Percentiles rank a stretch among this genome's conserved stretches.
Conservation (phyloP, 2,888 invertebrate genomes). For the Eupeodes latifasciatus region DNA sequence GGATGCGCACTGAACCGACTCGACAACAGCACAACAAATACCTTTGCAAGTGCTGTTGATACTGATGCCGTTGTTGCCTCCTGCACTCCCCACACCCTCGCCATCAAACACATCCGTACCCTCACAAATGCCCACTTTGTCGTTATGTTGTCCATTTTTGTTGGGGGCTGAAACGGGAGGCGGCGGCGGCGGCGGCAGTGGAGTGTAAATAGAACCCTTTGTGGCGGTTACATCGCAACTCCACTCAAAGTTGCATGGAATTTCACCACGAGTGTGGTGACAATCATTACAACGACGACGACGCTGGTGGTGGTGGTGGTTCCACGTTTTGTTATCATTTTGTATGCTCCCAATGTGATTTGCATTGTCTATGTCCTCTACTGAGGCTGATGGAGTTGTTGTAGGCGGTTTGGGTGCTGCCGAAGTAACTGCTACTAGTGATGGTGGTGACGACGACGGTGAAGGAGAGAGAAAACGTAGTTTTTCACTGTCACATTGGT, state of each 20-base stretch:
- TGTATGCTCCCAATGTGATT: constrained; percentile 60
- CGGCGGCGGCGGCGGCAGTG: not conserved
- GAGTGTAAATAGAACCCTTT: constrained; percentile 67
- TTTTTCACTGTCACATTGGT: constrained; percentile 63
- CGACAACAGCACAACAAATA: constrained; percentile 69
- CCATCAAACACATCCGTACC: constrained; percentile 1
- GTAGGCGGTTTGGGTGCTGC: constrained; percentile 45
- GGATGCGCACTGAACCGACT: constrained; percentile 76
- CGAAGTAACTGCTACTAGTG: not conserved
- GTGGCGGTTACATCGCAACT: constrained; percentile 55
- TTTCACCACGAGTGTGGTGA: constrained; percentile 70
- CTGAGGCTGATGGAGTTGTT: constrained; percentile 24
- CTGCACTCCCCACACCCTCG: not conserved
- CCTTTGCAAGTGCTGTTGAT: constrained; percentile 63
- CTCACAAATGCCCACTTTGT: constrained; percentile 14
- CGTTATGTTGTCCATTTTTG: constrained; percentile 12
- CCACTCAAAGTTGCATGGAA: constrained; percentile 62
- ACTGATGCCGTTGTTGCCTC: constrained; percentile 11
- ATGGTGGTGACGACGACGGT: not conserved
- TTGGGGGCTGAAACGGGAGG: not conserved
- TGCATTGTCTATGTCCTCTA: constrained; percentile 70
- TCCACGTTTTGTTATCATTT: constrained; percentile 69
- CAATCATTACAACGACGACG: not conserved
- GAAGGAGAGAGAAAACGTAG: constrained; percentile 53
- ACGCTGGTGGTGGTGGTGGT: constrained; percentile 34